Conservation (phyloP, 2,113 vertebrate species). For the Petroica traversi region DNA sequence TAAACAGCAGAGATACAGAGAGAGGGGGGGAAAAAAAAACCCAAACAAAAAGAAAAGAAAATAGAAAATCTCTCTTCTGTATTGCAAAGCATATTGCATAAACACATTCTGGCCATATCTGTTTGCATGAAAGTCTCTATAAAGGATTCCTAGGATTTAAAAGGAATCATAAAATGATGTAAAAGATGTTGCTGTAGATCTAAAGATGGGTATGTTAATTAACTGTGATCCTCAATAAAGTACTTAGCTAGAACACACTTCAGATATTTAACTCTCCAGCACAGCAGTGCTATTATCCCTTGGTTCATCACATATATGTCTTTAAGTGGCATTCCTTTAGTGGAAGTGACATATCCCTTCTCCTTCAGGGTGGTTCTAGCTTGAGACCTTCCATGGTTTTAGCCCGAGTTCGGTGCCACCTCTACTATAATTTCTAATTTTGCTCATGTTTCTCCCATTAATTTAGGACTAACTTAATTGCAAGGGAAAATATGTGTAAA, state of each 20-base stretch:
- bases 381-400: background rate
- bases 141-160: background rate
- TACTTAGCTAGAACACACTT: background rate
- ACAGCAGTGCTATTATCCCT: background rate
- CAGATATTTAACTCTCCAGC: background rate
- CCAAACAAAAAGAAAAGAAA: background rate
- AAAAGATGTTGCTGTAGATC: background rate
- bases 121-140: background rate
- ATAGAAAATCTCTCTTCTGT: background rate
- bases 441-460: background rate
- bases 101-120: background rate
- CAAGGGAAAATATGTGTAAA: background rate
- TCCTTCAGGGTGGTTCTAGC: background rate
- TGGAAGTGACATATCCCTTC: background rate
- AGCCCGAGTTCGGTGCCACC: background rate
- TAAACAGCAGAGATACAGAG: background rate
- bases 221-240: background rate
- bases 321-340: background rate
- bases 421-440: background rate
- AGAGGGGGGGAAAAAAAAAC: fast-evolving
- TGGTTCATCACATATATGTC: background rate
- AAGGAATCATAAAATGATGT: background rate
- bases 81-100: background rate
- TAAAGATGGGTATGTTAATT: background rate
- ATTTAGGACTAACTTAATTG: background rate